Base-by-base conservation (phyloP, 2,888 invertebrate genomes). In the Hololepta plana region DNA sequence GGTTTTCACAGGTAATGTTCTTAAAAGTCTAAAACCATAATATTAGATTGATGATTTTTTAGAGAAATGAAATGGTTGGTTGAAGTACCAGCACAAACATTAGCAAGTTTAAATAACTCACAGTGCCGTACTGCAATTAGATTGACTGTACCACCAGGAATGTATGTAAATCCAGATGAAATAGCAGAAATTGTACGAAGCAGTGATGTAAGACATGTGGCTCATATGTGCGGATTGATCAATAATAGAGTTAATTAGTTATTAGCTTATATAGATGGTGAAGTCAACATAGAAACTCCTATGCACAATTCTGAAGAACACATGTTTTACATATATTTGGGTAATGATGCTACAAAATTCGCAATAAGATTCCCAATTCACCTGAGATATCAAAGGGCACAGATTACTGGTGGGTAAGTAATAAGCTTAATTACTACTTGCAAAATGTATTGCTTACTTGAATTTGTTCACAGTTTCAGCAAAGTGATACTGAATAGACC, bases 361-460 rank as follows among this genome's bases (percentile, higher is more conserved):
- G 36, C 39, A 9, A 33, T 57, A 8, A 43, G 38, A 10, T 35
- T 61, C 22, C 62, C 62, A 4, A 46, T 62, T 22, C 60, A 62
- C 42, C 46, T 60, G 28, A 40, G 62, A 15, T 62, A 62, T 36
- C 60, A 61, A 35, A 47, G 52, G 29, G 52, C 58, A 9, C 49
- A 53, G 32, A 51, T 56, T 20, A 46, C 50, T 30, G 55, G 59
- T 31, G 57, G 57, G 40, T 59, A 43, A 33, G 35, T 34, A 12
- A 12, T 16, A 26, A 22, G 13, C 26, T 9, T 24, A 28, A 15
- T 3, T 24, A n/a, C 20, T 3, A 20, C 12, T 28, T 31, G 16
- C 21, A 11, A 8, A 12, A 11, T 30, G n/a, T 20, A 26, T 15
- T 26, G 11, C 2, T 13, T 17, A 23, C 22, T 16, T 16, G 9